Evolutionary conservation across 2,113 vertebrate genomes (phyloP).

Genomic region (Lagenorhynchus albirostris): DNA sequence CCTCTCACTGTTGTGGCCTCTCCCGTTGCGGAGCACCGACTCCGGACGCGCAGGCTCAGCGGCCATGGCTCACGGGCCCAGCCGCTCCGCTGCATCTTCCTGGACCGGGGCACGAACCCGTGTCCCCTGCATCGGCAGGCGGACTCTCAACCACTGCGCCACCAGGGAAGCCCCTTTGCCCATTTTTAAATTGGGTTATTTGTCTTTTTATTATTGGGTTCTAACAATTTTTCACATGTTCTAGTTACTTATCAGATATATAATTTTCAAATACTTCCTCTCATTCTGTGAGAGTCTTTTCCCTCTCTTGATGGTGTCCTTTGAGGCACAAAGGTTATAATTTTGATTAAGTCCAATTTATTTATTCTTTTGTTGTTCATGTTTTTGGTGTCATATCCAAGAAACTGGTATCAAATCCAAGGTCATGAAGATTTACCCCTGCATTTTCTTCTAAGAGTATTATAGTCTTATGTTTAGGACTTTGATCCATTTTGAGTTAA

Average conservation of each 20-base stretch:
- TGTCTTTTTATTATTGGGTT: background rate
- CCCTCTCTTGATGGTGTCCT: background rate
- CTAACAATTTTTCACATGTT: background rate
- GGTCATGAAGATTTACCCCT: background rate
- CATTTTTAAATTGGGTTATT: background rate
- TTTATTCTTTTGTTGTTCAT: background rate
- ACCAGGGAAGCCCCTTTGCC: background rate
- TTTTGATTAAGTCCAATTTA: background rate
- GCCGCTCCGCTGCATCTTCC: no score
- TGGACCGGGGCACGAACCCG: no score
- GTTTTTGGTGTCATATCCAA: constrained; percentile 1
- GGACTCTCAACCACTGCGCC: no score
- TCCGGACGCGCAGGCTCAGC: no score
- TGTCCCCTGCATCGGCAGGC: no score
- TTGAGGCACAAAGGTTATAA: background rate
- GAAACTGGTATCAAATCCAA: background rate
- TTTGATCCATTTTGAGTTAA: background rate
- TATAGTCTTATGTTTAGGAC: background rate
- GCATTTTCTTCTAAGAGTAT: background rate
- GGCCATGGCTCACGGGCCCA: no score
- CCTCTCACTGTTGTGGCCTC: no score
- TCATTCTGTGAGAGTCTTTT: background rate
- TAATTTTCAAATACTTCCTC: background rate
- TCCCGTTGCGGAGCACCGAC: no score
- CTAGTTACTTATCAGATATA: background rate